phyloP scores from a whole-genome alignment of 2,113 vertebrate species.

The Ifrita kowaldi region DNA sequence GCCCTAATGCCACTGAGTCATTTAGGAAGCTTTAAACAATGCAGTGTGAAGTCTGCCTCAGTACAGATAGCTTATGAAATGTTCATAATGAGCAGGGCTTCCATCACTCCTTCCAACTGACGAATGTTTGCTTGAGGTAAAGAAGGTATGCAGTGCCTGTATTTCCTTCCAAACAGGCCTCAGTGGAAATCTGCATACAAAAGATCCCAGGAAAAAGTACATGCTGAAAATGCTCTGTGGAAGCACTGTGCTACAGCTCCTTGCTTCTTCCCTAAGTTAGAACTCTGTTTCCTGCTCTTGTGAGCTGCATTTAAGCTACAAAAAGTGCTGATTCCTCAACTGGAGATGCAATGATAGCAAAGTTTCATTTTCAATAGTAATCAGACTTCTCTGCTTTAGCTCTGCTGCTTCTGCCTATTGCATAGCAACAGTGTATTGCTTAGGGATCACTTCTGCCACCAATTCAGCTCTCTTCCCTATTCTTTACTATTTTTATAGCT shows the following conservation, averaged over 20 bases:
- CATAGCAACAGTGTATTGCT: neutral
- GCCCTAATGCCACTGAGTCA: neutral
- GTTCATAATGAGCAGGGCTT: neutral
- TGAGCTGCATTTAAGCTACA: neutral
- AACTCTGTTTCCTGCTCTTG: neutral
- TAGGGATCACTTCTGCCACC: neutral
- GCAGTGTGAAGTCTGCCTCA: neutral
- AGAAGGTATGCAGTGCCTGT: neutral
- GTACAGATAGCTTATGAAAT: neutral
- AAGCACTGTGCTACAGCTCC: neutral
- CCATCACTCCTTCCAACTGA: neutral
- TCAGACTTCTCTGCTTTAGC: neutral
- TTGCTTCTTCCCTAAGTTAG: neutral
- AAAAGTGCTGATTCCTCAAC: neutral
- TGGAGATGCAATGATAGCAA: neutral
- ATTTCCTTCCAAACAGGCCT: neutral
- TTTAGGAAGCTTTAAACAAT: neutral
- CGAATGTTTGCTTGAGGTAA: neutral
- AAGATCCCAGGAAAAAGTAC: neutral
- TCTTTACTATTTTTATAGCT: conserved; percentile 53
- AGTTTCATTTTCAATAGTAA: neutral
- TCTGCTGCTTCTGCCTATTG: neutral
- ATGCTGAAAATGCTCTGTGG: neutral
- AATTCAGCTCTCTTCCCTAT: neutral
- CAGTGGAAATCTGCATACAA: neutral